These are phyloP conservation scores for Dinothrombium tinctorium DNA, from an alignment of 1,140 invertebrate species.

Conservation along the genomic window DNA sequence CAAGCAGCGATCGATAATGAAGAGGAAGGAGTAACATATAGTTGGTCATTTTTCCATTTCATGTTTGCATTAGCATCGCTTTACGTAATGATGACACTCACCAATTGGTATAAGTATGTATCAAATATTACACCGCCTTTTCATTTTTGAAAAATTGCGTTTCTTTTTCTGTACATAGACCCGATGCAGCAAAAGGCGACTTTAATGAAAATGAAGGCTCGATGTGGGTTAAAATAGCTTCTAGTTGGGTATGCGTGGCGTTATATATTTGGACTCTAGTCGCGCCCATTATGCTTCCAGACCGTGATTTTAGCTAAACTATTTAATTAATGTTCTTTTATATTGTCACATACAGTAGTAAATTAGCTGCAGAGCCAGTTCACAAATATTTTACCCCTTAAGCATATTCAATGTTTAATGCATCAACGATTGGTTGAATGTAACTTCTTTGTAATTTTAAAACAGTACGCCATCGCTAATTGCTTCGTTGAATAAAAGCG, in stretches of 20 bases:
- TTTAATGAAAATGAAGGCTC: conserved; percentile 70
- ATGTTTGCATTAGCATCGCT: conserved; percentile 91
- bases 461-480: no score
- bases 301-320: conserved; percentile 49
- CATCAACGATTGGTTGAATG: no score
- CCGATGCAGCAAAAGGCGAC: conserved; percentile 20
- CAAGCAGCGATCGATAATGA: conserved; percentile 81
- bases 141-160: background rate
- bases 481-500: no score
- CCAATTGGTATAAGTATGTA: conserved; percentile 95
- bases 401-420: no score
- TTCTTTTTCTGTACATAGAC: conserved; percentile 16
- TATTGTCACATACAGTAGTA: no score
- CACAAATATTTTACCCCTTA: no score
- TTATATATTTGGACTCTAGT: conserved; percentile 86
- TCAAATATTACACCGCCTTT: conserved; percentile 1
- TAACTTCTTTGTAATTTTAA: no score
- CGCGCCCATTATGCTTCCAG: conserved; percentile 58
- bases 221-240: conserved; percentile 96
- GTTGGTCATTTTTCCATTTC: conserved; percentile 92
- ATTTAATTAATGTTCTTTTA: no score
- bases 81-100: conserved; percentile 99
- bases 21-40: conserved; percentile 75
- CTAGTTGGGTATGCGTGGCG: conserved; percentile 74
- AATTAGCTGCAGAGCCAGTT: no score